phyloP scores from a whole-genome alignment of 2,888 invertebrate species.

The Apotomis betuletana region DNA sequence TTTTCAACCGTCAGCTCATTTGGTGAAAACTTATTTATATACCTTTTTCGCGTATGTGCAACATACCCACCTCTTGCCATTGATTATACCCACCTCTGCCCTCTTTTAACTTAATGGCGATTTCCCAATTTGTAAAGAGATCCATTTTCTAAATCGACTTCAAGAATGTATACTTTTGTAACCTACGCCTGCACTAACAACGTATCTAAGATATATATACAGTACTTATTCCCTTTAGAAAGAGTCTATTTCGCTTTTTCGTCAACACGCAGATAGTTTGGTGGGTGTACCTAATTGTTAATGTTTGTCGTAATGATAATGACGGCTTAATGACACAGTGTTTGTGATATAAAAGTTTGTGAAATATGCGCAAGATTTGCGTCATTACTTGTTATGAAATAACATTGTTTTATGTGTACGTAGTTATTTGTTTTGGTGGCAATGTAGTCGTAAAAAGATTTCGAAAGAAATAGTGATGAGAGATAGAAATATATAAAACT shows the following conservation, averaged over 20 bases:
- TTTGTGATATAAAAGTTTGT: conserved; percentile 23
- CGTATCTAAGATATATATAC: not conserved
- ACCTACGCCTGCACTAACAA: not conserved
- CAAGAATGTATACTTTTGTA: conserved; percentile 9
- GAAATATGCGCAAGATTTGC: conserved; percentile 27
- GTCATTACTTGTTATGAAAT: conserved; percentile 26
- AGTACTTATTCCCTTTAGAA: not conserved
- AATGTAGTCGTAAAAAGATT: not conserved
- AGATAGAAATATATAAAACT: too few relatives aligned
- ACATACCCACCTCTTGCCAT: conserved; percentile 1
- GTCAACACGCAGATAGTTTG: not conserved
- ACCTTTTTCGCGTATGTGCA: too few relatives aligned
- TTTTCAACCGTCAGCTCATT: too few relatives aligned
- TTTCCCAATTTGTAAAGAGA: conserved; percentile 15
- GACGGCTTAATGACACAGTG: conserved; percentile 29
- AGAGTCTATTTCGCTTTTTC: not conserved
- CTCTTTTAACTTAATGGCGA: conserved; percentile 10
- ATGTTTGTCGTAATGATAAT: conserved; percentile 29
- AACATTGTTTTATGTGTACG: not conserved
- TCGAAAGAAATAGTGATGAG: not conserved
- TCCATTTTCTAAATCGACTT: conserved; percentile 16
- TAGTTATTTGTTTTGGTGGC: not conserved
- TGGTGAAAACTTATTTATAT: too few relatives aligned
- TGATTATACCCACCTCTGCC: conserved; percentile 1
- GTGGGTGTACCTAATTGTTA: conserved; percentile 31